Evolutionary conservation across 1,140 invertebrate genomes (phyloP).

Genomic region (Brachionus paranguensis): DNA sequence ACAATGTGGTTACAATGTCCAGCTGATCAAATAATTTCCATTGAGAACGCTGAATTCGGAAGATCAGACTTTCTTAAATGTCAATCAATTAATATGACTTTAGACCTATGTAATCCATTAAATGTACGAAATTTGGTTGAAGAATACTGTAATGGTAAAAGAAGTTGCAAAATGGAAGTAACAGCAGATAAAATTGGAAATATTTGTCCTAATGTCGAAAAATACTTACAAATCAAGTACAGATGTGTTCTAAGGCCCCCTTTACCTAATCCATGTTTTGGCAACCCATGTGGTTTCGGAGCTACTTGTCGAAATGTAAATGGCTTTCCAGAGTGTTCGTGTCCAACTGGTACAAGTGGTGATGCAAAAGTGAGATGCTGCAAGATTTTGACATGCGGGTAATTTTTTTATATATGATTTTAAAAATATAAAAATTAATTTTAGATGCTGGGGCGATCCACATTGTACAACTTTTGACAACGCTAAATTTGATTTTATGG

Average conservation of each 20-base stretch:
- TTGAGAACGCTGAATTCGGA: background rate
- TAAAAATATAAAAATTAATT: background rate
- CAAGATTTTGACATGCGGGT: background rate
- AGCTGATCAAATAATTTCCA: background rate
- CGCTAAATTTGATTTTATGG: background rate
- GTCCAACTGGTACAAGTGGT: background rate
- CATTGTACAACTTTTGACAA: slow-evolving; percentile 23
- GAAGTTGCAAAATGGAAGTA: background rate
- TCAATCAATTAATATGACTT: background rate
- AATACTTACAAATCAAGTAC: background rate
- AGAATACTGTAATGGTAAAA: background rate
- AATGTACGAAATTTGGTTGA: background rate
- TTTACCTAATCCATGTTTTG: background rate
- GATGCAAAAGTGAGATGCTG: background rate
- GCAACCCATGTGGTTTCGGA: slow-evolving; percentile 7
- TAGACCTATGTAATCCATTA: background rate
- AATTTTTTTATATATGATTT: background rate
- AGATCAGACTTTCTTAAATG: background rate
- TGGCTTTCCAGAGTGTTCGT: background rate
- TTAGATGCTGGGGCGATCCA: slow-evolving; percentile 22
- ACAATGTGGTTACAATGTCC: background rate
- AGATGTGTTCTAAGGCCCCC: background rate
- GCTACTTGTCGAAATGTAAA: background rate
- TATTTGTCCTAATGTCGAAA: background rate
- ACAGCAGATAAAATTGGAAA: background rate